Percentiles rank a stretch among this genome's conserved stretches.
Evolutionary conservation across 2,113 vertebrate genomes (phyloP).

Genomic region (Lethenteron camtschaticum): DNA sequence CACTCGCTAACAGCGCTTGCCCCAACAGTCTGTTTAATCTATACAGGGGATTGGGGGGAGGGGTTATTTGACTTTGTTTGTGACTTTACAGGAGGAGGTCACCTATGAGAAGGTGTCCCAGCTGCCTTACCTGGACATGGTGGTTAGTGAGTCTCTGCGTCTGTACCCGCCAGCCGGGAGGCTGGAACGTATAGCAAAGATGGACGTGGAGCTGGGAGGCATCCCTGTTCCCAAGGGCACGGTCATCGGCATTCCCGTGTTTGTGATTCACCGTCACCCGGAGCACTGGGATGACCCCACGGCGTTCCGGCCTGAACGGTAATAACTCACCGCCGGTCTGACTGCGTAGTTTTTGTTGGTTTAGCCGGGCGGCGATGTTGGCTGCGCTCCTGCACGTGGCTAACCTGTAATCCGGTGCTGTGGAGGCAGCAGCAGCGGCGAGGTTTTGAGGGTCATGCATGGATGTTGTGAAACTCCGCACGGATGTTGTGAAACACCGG

Average conservation of each 20-base stretch:
- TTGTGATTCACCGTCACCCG: constrained; percentile 18
- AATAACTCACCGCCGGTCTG: background rate
- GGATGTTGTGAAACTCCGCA: too few species aligned
- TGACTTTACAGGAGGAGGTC: background rate
- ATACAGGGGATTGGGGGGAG: too few species aligned
- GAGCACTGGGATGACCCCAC: constrained; percentile 29
- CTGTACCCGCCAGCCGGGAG: constrained; percentile 21
- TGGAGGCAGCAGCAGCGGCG: too few species aligned
- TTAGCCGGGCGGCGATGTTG: too few species aligned
- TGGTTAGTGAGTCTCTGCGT: constrained; percentile 34
- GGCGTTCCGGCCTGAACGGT: constrained; percentile 39
- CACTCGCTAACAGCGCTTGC: too few species aligned
- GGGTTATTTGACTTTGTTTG: too few species aligned
- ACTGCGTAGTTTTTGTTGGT: too few species aligned
- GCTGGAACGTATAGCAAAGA: constrained; percentile 41
- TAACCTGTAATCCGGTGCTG: too few species aligned
- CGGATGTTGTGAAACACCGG: too few species aligned
- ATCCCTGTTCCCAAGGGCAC: constrained; percentile 31
- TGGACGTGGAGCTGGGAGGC: constrained; percentile 29
- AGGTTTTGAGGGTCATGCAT: too few species aligned
- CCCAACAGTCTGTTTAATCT: too few species aligned
- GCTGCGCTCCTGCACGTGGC: too few species aligned
- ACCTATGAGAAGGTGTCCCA: constrained; percentile 25
- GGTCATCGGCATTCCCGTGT: constrained; percentile 22
- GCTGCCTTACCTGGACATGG: constrained; percentile 51